These are phyloP conservation scores for Pterocles burchelli DNA, from an alignment of 2,113 vertebrate genomes.

Conservation along the genomic window DNA sequence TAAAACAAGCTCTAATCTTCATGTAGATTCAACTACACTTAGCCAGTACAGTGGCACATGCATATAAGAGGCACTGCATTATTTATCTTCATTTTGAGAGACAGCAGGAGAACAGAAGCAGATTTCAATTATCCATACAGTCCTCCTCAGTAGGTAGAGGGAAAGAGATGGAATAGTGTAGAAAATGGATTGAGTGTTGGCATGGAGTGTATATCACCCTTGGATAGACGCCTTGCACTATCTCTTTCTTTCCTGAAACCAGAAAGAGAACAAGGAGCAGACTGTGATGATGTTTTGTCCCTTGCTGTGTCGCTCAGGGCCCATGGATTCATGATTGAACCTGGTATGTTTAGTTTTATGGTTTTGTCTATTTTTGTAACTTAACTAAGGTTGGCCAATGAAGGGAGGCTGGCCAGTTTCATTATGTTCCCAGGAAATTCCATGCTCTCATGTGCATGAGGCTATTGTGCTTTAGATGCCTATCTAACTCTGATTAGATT, in stretches of 20 bases:
- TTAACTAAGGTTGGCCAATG: not conserved
- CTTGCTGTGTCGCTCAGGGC: not conserved
- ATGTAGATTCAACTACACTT: not conserved
- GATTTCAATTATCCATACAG: not conserved
- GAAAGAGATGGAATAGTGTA: not conserved
- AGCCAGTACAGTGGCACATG: not conserved
- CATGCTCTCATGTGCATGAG: not conserved
- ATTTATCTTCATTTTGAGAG: not conserved
- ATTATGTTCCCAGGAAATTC: constrained; percentile 47
- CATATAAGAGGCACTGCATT: not conserved
- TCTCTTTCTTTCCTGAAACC: not conserved
- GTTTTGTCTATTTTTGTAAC: constrained; percentile 32
- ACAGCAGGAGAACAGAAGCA: not conserved
- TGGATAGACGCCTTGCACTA: not conserved
- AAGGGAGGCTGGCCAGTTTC: constrained; percentile 13
- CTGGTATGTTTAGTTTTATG: not conserved
- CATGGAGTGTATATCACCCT: not conserved
- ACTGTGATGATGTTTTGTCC: not conserved
- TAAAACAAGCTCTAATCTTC: not conserved
- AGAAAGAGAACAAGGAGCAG: not conserved
- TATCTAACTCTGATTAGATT: constrained; percentile 47
- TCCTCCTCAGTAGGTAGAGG: not conserved
- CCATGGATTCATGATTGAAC: not conserved
- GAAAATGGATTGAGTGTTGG: not conserved
- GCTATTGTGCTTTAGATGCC: constrained; percentile 51